phyloP scores from a whole-genome alignment of 1,140 invertebrate genomes.

The Pseudoatta argentina region DNA sequence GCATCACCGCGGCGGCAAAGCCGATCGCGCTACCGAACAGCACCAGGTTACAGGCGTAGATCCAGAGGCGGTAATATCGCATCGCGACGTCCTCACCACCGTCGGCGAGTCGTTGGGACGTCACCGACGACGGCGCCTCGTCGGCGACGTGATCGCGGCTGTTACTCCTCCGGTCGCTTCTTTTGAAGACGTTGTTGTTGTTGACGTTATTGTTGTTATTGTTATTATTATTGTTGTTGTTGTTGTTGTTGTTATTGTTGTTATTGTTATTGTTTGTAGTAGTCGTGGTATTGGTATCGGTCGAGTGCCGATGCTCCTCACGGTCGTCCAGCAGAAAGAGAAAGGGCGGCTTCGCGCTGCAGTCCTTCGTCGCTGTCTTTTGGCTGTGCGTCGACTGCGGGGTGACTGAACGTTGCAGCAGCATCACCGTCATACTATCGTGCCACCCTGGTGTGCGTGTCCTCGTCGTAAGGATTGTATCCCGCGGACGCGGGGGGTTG shows the following conservation, averaged over 20 bases:
- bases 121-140: conserved; percentile 78
- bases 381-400: conserved; percentile 85
- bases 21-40: conserved; percentile 93
- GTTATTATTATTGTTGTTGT: conserved; percentile 72
- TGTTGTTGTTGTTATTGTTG: conserved; percentile 49
- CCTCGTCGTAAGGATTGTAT: conserved; percentile 73
- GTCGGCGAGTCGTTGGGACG: conserved; percentile 76
- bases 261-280: conserved; percentile 58
- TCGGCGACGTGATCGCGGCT: conserved; percentile 75
- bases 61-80: conserved; percentile 96
- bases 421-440: conserved; percentile 87
- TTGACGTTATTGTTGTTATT: conserved; percentile 55
- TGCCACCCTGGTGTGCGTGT: conserved; percentile 78
- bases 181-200: conserved; percentile 68
- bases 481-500: conserved; percentile 22
- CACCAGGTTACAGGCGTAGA: conserved; percentile 96
- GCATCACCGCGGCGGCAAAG: conserved; percentile 92
- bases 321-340: conserved; percentile 80
- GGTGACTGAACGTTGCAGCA: conserved; percentile 86
- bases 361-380: conserved; percentile 83
- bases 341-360: conserved; percentile 80
- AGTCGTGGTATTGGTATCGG: conserved; percentile 66
- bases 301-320: conserved; percentile 78
- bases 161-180: conserved; percentile 50
- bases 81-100: conserved; percentile 84